These are phyloP conservation scores for cat (Felis catus) DNA, from an alignment of 2,113 vertebrate species.

Conservation along the genomic window F.catus_Fca126_mat1.0 CM031419.1:11160501-11161000, in stretches of 20 bases:
- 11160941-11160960: background rate
- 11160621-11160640: background rate
- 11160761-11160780: background rate
- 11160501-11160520: background rate
- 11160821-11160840: background rate
- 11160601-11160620: background rate
- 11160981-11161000: background rate
- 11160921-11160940: background rate
- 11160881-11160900: accelerated
- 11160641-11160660: background rate
- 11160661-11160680: background rate
- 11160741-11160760: background rate
- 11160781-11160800: background rate
- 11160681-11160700: background rate
- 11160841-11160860: background rate
- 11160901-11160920: conserved; percentile 1
- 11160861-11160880: background rate
- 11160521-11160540: background rate
- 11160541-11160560: background rate
- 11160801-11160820: too few relatives aligned
- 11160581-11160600: background rate
- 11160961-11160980: background rate
- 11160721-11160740: background rate
- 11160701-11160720: background rate
- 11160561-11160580: background rate